phyloP scores from a whole-genome alignment of 2,888 invertebrate species.

The Lucinisca nassula region DNA sequence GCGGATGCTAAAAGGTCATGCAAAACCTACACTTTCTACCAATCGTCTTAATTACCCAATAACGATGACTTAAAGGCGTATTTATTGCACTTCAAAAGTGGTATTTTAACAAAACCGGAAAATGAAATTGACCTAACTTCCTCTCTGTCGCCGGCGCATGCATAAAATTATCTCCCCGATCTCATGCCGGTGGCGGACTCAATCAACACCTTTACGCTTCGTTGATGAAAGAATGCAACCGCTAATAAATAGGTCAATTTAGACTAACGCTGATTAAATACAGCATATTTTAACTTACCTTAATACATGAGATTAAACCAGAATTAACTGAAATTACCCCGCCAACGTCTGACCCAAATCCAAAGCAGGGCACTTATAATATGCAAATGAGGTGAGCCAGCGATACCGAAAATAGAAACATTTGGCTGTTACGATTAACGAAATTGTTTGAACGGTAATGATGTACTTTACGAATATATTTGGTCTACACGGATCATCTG shows the following conservation, averaged over 20 bases:
- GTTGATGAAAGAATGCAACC: not conserved
- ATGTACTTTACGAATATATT: no score
- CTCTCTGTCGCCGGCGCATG: conserved; percentile 41
- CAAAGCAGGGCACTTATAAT: conserved; percentile 63
- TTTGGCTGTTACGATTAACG: conserved; percentile 30
- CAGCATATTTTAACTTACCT: not conserved
- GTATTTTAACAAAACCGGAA: conserved; percentile 31
- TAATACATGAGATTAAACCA: not conserved
- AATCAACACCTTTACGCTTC: conserved; percentile 9
- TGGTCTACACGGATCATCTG: no score
- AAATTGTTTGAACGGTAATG: not conserved
- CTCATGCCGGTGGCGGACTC: conserved; percentile 16
- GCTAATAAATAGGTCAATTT: not conserved
- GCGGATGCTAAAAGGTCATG: not conserved
- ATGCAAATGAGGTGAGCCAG: conserved; percentile 70
- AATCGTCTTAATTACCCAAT: not conserved
- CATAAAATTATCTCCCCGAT: conserved; percentile 50
- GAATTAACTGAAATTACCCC: conserved; percentile 45
- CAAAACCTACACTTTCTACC: not conserved
- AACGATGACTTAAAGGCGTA: not conserved
- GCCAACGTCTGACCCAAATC: conserved; percentile 68
- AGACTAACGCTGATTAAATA: not conserved
- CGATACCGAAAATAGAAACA: conserved; percentile 61
- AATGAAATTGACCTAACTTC: conserved; percentile 29
- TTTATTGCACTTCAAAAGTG: conserved; percentile 2